A percentile compares a stretch with the other conserved stretches of the same genome.
Conservation (phyloP, 2,888 invertebrate genomes). For the Andrena bicolor region DNA sequence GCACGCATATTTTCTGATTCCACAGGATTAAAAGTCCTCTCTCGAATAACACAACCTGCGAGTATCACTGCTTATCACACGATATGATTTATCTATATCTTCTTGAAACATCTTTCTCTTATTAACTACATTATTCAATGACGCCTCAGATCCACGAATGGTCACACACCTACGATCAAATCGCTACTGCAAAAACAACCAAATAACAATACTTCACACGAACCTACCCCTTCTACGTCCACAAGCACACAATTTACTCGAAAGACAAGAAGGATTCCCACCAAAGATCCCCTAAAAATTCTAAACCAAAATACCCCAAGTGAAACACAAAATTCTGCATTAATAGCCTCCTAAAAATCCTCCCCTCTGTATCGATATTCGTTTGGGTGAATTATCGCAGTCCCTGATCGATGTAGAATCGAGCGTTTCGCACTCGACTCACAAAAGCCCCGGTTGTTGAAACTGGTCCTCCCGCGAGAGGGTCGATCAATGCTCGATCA, state of each 20-base stretch:
- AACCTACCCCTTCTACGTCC: not conserved
- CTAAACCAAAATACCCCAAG: not conserved
- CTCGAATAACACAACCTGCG: constrained; percentile 17
- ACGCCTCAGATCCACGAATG: constrained; percentile 39
- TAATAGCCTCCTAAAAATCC: not conserved
- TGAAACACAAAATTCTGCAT: not conserved
- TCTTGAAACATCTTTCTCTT: not conserved
- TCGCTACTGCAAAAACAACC: too few relatives aligned
- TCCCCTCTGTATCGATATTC: not conserved
- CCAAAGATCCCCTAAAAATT: not conserved
- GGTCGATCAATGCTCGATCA: constrained; percentile 52
- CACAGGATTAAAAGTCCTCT: not conserved
- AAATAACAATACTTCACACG: too few relatives aligned
- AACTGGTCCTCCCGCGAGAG: constrained; percentile 40
- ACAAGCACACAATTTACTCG: not conserved
- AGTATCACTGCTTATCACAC: constrained; percentile 4
- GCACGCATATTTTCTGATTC: not conserved
- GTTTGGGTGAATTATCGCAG: not conserved
- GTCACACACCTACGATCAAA: not conserved
- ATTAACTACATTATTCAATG: not conserved
- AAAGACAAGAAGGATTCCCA: not conserved
- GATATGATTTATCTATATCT: constrained; percentile 58
- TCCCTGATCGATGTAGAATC: not conserved
- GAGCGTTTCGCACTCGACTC: not conserved
- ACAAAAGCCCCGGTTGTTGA: not conserved